Evolutionary conservation across 92 coral and sea anemone species (phyloP).

Genomic region (Palythoa caribaeorum): DNA sequence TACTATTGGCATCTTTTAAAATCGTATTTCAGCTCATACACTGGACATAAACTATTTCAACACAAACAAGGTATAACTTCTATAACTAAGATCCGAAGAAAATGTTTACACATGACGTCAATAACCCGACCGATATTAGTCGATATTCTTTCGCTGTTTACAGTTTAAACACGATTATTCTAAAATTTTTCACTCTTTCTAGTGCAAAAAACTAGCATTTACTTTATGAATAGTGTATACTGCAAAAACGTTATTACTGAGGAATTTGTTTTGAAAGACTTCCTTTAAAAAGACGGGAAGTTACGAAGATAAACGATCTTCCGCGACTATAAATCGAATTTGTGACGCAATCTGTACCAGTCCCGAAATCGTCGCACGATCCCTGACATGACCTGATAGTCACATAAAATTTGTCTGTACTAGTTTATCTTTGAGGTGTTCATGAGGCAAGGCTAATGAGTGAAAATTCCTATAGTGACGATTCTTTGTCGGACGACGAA

Average conservation of each 20-base stretch:
- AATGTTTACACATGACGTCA: constrained; percentile 35
- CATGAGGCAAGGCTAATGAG: constrained; percentile 58
- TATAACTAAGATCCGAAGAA: background rate
- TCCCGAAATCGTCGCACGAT: too few species aligned
- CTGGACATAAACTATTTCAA: too few species aligned
- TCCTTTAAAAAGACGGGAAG: background rate
- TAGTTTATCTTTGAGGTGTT: background rate
- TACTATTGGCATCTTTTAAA: constrained; percentile 68
- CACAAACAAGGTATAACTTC: background rate
- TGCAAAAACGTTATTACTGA: background rate
- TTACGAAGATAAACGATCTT: constrained; percentile 24
- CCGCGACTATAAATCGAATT: background rate
- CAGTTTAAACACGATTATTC: background rate
- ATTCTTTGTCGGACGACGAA: constrained; percentile 78
- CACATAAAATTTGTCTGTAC: background rate
- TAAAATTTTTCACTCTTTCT: background rate
- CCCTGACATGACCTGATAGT: too few species aligned
- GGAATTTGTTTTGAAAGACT: background rate
- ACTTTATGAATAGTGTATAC: background rate
- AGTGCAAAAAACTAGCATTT: background rate
- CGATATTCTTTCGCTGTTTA: constrained; percentile 15
- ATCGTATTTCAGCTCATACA: too few species aligned
- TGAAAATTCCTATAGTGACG: constrained; percentile 69
- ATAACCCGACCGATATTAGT: constrained; percentile 3
- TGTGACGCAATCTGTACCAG: constrained; percentile 28